These are phyloP conservation scores for Rhodinocichla rosea DNA, from an alignment of 2,113 vertebrate species.

Conservation along the genomic window DNA sequence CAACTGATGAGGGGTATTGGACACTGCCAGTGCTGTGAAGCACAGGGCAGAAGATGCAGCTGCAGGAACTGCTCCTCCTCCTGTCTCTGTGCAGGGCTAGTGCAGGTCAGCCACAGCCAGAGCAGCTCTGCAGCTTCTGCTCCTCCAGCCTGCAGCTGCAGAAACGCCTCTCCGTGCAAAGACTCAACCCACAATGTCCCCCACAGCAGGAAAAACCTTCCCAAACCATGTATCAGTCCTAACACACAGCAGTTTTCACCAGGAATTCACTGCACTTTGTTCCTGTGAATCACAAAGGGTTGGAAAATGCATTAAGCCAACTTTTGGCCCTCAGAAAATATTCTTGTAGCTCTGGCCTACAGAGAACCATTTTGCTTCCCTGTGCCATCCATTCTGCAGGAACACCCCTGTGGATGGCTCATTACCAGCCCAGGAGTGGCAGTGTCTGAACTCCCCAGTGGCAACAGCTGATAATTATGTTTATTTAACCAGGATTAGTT, in stretches of 20 bases:
- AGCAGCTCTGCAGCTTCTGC: neutral
- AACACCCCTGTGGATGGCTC: neutral
- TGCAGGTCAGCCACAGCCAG: accelerated
- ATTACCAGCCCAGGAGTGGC: neutral
- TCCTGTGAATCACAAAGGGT: neutral
- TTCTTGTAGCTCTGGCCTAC: neutral
- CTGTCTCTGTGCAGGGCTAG: neutral
- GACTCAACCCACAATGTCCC: neutral
- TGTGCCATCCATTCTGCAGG: neutral
- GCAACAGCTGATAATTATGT: neutral
- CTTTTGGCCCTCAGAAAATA: neutral
- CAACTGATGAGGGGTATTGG: neutral
- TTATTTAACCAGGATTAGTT: neutral
- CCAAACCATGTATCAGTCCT: neutral
- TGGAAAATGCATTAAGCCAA: neutral
- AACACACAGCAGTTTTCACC: neutral
- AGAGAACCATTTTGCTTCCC: neutral
- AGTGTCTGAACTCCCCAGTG: neutral
- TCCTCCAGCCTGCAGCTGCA: neutral
- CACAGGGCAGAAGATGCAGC: neutral
- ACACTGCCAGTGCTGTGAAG: neutral
- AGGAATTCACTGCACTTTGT: neutral
- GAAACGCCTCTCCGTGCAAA: neutral
- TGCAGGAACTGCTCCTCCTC: neutral
- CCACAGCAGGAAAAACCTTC: neutral